Conservation (phyloP, 2,113 vertebrate species). For the Pachycephala philippinensis region DNA sequence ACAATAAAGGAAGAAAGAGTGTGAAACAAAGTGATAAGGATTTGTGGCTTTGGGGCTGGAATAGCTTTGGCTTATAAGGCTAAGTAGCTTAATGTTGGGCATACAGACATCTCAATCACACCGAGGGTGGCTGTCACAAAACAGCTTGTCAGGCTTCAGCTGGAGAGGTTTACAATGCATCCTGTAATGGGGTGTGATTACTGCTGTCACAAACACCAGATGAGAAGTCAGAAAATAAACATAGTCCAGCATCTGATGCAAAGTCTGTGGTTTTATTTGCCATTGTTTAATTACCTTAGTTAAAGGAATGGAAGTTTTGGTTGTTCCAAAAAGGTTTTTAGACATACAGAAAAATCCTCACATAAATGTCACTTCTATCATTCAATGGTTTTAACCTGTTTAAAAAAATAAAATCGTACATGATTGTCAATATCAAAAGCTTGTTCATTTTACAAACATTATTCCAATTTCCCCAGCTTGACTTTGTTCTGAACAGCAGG, state of each 20-base stretch:
- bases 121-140: not conserved
- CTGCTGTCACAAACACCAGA: not conserved
- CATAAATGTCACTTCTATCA: not conserved
- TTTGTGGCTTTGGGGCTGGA: not conserved
- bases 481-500: not conserved
- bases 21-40: slow-evolving; percentile 10
- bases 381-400: not conserved
- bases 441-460: not conserved
- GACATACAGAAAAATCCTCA: not conserved
- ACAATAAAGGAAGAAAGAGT: not conserved
- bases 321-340: not conserved
- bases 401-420: not conserved
- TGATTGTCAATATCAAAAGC: not conserved
- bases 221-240: not conserved
- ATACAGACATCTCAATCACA: slow-evolving; percentile 25
- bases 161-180: not conserved
- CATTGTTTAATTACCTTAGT: not conserved
- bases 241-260: not conserved
- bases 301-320: not conserved
- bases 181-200: not conserved
- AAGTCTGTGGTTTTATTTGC: not conserved
- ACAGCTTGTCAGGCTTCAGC: not conserved
- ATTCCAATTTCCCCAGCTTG: not conserved
- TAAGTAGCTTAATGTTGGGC: slow-evolving; percentile 34
- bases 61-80: not conserved